These are phyloP conservation scores for Drosophila novamexicana DNA, from an alignment of 1,140 invertebrate species.

Conservation along the genomic window DNA sequence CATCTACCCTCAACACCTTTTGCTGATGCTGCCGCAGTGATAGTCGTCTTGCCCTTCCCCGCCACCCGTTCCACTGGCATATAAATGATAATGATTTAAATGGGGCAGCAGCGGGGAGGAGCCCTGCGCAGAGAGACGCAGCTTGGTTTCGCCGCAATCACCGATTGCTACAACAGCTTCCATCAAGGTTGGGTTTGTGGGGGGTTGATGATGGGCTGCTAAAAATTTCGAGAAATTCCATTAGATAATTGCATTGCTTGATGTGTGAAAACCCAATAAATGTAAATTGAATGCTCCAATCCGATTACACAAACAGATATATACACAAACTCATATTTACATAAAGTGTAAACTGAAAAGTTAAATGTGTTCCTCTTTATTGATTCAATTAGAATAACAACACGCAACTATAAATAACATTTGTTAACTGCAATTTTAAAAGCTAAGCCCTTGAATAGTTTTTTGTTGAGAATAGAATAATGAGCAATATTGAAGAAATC, in stretches of 20 bases:
- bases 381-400: not conserved
- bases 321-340: constrained; percentile 3
- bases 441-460: too few relatives aligned
- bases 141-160: constrained; percentile 66
- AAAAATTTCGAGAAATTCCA: constrained; percentile 10
- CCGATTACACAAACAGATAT: constrained; percentile 1
- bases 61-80: not conserved
- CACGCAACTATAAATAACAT: too few relatives aligned
- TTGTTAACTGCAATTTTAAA: too few relatives aligned
- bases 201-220: constrained; percentile 73
- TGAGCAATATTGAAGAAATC: too few relatives aligned
- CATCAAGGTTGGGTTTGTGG: constrained; percentile 66
- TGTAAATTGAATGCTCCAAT: constrained; percentile 29
- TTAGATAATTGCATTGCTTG: constrained; percentile 37
- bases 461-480: too few relatives aligned
- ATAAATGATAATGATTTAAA: constrained; percentile 13
- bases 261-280: constrained; percentile 26
- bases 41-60: not conserved
- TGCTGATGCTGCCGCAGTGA: not conserved
- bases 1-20: constrained; percentile 4
- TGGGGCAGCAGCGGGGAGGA: not conserved
- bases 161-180: constrained; percentile 84
- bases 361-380: not conserved
- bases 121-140: not conserved
- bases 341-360: not conserved